A percentile compares a stretch with the other conserved stretches of the same genome.
Conservation (phyloP, 2,113 vertebrate genomes). For the Panthera leo region DNA sequence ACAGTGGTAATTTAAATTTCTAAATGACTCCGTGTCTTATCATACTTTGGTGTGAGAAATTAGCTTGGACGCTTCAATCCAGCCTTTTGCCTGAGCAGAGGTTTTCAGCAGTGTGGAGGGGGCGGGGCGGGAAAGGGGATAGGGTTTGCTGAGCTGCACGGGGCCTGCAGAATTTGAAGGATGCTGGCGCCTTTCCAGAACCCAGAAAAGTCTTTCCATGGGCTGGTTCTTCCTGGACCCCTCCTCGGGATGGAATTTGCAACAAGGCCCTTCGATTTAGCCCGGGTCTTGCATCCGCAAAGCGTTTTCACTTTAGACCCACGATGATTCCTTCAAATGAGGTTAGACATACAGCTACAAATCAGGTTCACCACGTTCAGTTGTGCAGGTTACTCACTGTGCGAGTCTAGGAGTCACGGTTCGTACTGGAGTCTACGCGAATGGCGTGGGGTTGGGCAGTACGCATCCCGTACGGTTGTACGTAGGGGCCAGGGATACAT, state of each 20-base stretch:
- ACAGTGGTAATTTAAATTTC: constrained; percentile 59
- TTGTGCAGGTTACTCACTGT: not conserved
- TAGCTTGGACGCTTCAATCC: not conserved
- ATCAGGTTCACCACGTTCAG: not conserved
- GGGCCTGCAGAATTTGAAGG: not conserved
- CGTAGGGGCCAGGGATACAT: not conserved
- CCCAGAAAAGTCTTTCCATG: not conserved
- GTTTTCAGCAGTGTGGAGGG: not conserved
- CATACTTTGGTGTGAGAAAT: constrained; percentile 35
- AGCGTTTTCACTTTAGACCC: not conserved
- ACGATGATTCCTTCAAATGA: not conserved
- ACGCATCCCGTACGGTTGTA: not conserved
- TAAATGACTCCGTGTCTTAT: not conserved
- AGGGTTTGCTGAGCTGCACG: not conserved
- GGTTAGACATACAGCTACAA: not conserved
- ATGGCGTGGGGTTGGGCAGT: not conserved
- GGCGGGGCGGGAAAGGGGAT: not conserved
- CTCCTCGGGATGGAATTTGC: not conserved
- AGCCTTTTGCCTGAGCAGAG: not conserved
- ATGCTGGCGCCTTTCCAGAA: not conserved
- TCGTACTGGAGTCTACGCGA: rapidly evolving
- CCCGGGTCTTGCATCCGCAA: not conserved
- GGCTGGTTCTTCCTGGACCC: not conserved
- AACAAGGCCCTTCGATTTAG: not conserved
- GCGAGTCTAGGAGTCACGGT: not conserved